Base-by-base conservation (phyloP, 1,140 invertebrate species). In the Orussus abietinus region DNA sequence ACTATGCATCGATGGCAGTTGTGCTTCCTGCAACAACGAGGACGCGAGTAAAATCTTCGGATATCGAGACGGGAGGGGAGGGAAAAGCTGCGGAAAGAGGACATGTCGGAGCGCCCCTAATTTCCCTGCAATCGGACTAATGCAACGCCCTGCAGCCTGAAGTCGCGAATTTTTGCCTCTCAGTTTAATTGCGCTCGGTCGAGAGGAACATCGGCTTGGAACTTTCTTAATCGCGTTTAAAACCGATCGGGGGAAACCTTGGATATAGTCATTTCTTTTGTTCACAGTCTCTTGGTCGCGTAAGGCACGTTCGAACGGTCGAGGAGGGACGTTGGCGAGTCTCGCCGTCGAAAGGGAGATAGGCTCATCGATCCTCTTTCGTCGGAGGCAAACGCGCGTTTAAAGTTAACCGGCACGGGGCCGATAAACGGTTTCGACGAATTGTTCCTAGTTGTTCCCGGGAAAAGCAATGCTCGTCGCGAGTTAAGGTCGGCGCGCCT, bases 1-100 rank as follows among this genome's bases (percentile, higher is more conserved):
- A 82, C 83, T 26, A 87, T 66, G 56, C 84, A 86, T 4, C 80
- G 72, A 43, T 74, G 78, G 57, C 82, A 84, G 9, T 64, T 71
- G 2, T 75, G 72, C 6, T 59, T 47, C 11, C 75, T 79, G 66
- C 12, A 79, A 76, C 47, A 60, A 20, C 55, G 48, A 52, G 43
- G 14, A 17, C 4, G 25, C 25, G 35, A 36, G 38, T 10, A 34
- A 13, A 43, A 43, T 15, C n/a, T n/a, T n/a, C n/a, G n/a, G 28
- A 41, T 15, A 45, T 25, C 11, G 17, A 37, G n/a, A 29, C 22
- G n/a, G 12, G 13, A 13, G 20, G 30, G 17, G 33, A 45, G 36
- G 32, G 46, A 44, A 35, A 44, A 45, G 22, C 18, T 20, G 36
- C 15, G 21, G 45, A 32, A 14, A 21, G 7, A 26, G 26, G 35